Base-by-base conservation (phyloP, 2,113 vertebrate species). In the Corythoichthys intestinalis region DNA sequence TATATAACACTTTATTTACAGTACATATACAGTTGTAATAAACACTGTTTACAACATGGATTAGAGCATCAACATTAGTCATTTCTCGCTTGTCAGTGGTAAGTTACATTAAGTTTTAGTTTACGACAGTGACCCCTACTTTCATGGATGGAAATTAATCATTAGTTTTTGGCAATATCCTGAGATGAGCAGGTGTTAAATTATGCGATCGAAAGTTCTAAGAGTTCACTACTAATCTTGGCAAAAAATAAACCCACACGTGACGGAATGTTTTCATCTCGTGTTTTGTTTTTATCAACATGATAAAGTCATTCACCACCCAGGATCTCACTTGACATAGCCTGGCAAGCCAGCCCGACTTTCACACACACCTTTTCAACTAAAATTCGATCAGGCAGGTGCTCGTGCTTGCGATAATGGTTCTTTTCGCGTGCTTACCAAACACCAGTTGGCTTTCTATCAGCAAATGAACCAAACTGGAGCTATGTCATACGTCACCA, bases 201-300 rank as follows among this genome's bases (percentile, higher is more conserved):
- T 46, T 4, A 41, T 12, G 17, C 1, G 4, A 2, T 63, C 41
- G 5, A 3, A 48, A 63, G 56, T 34, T 14, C 13, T 58, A 37
- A 71, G 39, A 73, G 49, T 7, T 60, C 5, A 60, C 52, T 72
- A 62, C 48, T 66, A 13, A 57, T 69, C 76, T 73, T 69, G 82
- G 73, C 39, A 57, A 39, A 67, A 44, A 65, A 64, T 71, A 71
- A 37, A 48, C 4, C 20, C 28, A 37, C 34, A 13, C 14, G 6
- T 7, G 35, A 66, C 37, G 48, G 28, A 14, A 65, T 15, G 13
- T 63, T 61, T 60, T 4, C 9, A 17, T 44, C 38, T 6, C 28
- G 59, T 15, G n/a, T 61, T 50, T 50, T 72, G 57, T 76, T 83
- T 84, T 85, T 85, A 90, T 87, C 83, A 88, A 87, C 84, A 85